Evolutionary conservation across 1,140 invertebrate species (phyloP).

Genomic region (Halesus radiatus): DNA sequence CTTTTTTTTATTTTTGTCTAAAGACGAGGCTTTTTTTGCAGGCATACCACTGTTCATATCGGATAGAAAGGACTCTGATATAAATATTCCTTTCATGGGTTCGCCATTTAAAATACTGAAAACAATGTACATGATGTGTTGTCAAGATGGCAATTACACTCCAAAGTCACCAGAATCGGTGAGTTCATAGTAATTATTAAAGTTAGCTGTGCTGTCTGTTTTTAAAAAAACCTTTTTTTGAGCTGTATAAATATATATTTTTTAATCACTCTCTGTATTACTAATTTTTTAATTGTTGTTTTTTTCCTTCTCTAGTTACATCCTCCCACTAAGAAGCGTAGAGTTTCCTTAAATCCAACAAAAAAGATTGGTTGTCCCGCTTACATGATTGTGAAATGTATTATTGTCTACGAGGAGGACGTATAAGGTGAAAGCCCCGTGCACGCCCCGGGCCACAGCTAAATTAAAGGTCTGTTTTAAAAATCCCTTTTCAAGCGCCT

Average conservation of each 20-base stretch:
- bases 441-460: not conserved
- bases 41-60: not conserved
- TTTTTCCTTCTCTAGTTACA: not conserved
- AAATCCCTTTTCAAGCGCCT: not conserved
- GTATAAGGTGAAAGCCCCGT: not conserved
- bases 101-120: conserved; percentile 14
- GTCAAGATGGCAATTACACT: conserved; percentile 4
- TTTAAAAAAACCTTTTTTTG: no score
- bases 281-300: not conserved
- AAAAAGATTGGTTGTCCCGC: conserved; percentile 16
- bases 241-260: no score
- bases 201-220: no score
- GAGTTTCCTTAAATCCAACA: not conserved
- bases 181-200: not conserved
- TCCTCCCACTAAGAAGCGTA: not conserved
- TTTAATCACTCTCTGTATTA: no score
- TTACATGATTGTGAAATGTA: conserved; percentile 4
- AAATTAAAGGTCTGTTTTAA: not conserved
- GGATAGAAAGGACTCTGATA: conserved; percentile 13
- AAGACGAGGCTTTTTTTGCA: not conserved
- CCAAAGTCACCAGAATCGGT: not conserved
- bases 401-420: conserved; percentile 1
- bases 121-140: conserved; percentile 25
- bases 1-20: no score
- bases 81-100: conserved; percentile 16